Evolutionary conservation across 2,888 invertebrate species (phyloP).

Genomic region (Oxystoma pomonae): DNA sequence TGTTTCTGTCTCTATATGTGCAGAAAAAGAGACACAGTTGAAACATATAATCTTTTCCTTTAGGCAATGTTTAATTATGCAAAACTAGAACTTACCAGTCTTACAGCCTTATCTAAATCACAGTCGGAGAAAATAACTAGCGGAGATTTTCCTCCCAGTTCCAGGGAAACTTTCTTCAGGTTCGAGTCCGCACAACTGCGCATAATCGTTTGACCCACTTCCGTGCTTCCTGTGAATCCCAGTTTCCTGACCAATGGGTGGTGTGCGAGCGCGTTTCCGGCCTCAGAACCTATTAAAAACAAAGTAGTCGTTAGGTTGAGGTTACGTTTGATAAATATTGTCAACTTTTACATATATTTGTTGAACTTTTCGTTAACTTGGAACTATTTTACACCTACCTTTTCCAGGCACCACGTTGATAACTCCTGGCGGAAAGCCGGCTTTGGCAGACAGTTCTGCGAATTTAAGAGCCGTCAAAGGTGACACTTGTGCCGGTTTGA

Average conservation of each 20-base stretch:
- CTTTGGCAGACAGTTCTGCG: slow-evolving; percentile 81
- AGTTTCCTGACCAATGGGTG: slow-evolving; percentile 85
- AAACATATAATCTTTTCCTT: too few relatives aligned
- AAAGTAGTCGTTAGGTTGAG: too few relatives aligned
- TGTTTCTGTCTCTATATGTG: too few relatives aligned
- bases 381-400: slow-evolving; percentile 52
- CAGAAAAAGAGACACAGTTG: too few relatives aligned
- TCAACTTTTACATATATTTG: too few relatives aligned
- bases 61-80: too few relatives aligned
- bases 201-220: slow-evolving; percentile 91
- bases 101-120: slow-evolving; percentile 89
- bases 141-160: slow-evolving; percentile 95
- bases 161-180: slow-evolving; percentile 91
- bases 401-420: slow-evolving; percentile 89
- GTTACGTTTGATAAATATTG: too few relatives aligned
- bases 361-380: too few relatives aligned
- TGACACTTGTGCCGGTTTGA: slow-evolving; percentile 91
- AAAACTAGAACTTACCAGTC: slow-evolving; percentile 75
- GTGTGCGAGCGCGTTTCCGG: slow-evolving; percentile 83
- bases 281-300: slow-evolving; percentile 55
- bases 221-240: slow-evolving; percentile 95
- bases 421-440: slow-evolving; percentile 94
- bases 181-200: slow-evolving; percentile 83
- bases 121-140: slow-evolving; percentile 91
- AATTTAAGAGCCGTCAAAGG: slow-evolving; percentile 94